Base-by-base conservation (phyloP, 2,113 vertebrate species). In the Oostethus manadensis region DNA sequence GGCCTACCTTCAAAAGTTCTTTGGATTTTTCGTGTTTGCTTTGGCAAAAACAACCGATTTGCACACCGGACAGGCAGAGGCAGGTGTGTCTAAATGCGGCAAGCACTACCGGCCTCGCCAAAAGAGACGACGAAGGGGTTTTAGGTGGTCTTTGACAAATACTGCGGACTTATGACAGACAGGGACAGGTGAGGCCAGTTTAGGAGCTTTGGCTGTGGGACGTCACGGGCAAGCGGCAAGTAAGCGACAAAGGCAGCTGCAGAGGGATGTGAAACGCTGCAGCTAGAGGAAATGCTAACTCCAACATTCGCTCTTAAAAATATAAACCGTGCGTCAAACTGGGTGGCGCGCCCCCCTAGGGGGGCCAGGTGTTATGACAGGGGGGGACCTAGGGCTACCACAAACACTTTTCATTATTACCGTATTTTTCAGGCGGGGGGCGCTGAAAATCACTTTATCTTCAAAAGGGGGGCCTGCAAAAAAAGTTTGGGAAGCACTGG, bases 221-320 rank as follows among this genome's bases (percentile, higher is more conserved):
- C 56, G 62, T 74, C 65, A 79, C 71, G 79, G 81, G 73, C 72
- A 73, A 77, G 76, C 61, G 53, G 9, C 1, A 3, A 64, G 47
- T 85, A 78, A 86, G 77, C 81, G 82, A 75, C 82, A 82, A 72
- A 58, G 50, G 68, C 84, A 81, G 83, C 78, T 84, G 83, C 18
- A 40, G 14, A 48, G 43, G 51, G 67, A 38, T 63, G 23, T 50
- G 51, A 62, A 53, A 42, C 47, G 66, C 50, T 68, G 59, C 64
- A 54, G 68, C 50, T 26, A 56, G 20, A 58, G 49, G 17, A 58
- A 29, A 20, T 33, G 68, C 13, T 6, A 29, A 40, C 29, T 29
- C 20, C 17, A 44, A 22, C 51, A 13, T 14, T 60, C 10, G 26
- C 9, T 15, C 42, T 22, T 9, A 23, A 2, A 16, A 11, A 20